Conservation (phyloP, 2,113 vertebrate genomes). For the Corythornis cristatus region DNA sequence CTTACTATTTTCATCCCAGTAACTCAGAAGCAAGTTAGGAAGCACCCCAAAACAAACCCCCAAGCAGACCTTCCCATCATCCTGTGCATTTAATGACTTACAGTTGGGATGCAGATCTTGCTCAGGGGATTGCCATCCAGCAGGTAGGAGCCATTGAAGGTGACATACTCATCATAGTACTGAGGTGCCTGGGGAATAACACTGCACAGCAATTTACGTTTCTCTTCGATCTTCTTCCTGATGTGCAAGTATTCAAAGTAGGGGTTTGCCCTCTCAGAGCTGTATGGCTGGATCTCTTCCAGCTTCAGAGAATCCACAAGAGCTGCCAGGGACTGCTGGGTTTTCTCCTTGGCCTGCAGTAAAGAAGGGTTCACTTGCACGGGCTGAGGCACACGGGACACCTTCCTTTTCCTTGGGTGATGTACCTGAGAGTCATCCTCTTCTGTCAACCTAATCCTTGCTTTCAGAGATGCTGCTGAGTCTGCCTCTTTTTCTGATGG, state of each 20-base stretch:
- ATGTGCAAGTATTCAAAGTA: slow-evolving; percentile 99
- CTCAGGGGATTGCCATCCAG: slow-evolving; percentile 97
- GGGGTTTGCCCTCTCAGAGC: slow-evolving; percentile 95
- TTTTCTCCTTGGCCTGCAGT: slow-evolving; percentile 88
- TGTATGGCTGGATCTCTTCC: slow-evolving; percentile 97
- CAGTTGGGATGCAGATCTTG: slow-evolving; percentile 98
- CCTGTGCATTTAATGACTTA: slow-evolving; percentile 75
- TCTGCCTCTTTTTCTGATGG: slow-evolving; percentile 86
- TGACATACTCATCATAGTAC: slow-evolving; percentile 98
- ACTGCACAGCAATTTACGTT: slow-evolving; percentile 93
- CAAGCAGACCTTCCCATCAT: not conserved
- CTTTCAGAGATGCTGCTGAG: slow-evolving; percentile 76
- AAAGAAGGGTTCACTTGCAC: slow-evolving; percentile 79
- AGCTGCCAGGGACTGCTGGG: slow-evolving; percentile 92
- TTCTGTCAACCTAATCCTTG: slow-evolving; percentile 84
- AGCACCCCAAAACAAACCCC: not conserved
- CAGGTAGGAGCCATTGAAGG: slow-evolving; percentile 97
- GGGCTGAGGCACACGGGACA: slow-evolving; percentile 82
- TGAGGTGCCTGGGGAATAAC: slow-evolving; percentile 97
- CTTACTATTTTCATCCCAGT: not conserved
- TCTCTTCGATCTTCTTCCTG: slow-evolving; percentile 96
- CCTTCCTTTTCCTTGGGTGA: slow-evolving; percentile 95
- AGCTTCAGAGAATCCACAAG: slow-evolving; percentile 95
- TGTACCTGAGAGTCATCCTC: slow-evolving; percentile 91
- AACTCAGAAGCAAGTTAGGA: not conserved